These are phyloP conservation scores for Cavia porcellus DNA, from an alignment of 2,113 vertebrate species.

Conservation along the genomic window DNA sequence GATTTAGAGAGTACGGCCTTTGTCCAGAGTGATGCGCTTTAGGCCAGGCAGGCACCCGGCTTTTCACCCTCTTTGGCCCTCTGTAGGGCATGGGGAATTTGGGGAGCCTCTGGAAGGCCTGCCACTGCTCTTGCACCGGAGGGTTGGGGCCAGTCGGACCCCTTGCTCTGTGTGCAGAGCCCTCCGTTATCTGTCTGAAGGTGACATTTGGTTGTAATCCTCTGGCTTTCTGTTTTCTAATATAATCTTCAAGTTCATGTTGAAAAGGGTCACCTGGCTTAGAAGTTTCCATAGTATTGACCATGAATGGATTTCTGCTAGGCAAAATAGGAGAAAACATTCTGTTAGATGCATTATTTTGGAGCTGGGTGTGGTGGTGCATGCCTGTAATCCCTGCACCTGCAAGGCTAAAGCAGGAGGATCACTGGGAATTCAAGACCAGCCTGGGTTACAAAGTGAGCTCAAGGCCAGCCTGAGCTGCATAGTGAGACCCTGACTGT, in stretches of 20 bases:
- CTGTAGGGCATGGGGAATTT: background rate
- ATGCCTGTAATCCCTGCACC: too few species aligned
- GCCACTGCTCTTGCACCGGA: background rate
- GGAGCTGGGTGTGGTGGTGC: too few species aligned
- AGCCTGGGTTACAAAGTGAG: too few species aligned
- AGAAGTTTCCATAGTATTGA: conserved; percentile 22
- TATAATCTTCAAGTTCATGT: conserved; percentile 62
- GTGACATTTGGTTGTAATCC: conserved; percentile 29
- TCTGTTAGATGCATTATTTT: conserved; percentile 18
- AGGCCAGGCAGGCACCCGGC: background rate
- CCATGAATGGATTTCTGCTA: background rate
- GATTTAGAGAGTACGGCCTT: background rate
- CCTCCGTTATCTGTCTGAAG: background rate
- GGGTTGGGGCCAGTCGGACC: background rate
- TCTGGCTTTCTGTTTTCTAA: conserved; percentile 73
- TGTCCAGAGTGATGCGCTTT: background rate
- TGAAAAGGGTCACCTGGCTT: conserved; percentile 27
- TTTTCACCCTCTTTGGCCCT: background rate
- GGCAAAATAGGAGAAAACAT: background rate
- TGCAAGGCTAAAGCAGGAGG: too few species aligned
- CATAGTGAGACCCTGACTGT: too few species aligned
- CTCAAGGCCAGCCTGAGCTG: too few species aligned
- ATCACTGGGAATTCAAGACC: too few species aligned
- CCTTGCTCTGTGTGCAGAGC: background rate
- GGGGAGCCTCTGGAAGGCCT: too few species aligned